Evolutionary conservation across 2,888 invertebrate species (phyloP).

Genomic region (Tuberolachnus salignus): DNA sequence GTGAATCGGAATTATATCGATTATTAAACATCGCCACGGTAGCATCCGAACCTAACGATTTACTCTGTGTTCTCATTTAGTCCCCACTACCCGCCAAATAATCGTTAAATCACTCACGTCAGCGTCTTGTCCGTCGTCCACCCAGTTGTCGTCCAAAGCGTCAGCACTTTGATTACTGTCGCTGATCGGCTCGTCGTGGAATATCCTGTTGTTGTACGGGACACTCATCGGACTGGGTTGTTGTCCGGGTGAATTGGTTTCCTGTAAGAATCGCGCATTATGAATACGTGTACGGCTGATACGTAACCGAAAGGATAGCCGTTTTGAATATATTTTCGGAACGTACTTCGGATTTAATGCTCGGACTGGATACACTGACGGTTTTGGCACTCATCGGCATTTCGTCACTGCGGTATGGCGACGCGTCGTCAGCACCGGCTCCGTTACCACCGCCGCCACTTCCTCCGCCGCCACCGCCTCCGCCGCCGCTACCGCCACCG

Average conservation of each 20-base stretch:
- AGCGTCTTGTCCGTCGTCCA: constrained; percentile 61
- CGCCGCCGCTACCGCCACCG: constrained; percentile 64
- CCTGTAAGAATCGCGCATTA: constrained; percentile 62
- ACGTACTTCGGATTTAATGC: constrained; percentile 80
- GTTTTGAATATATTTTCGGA: constrained; percentile 10
- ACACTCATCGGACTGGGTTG: constrained; percentile 69
- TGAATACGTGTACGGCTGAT: constrained; percentile 22
- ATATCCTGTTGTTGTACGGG: constrained; percentile 60
- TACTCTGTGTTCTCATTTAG: too few species aligned
- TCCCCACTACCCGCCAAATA: too few species aligned
- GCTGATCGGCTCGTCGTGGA: constrained; percentile 66
- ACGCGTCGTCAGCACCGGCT: constrained; percentile 64
- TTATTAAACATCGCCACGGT: not conserved
- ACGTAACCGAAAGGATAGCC: too few species aligned
- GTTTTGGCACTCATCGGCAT: constrained; percentile 72
- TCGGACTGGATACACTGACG: constrained; percentile 80
- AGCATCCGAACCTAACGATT: too few species aligned
- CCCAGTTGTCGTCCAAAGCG: constrained; percentile 61
- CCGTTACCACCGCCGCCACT: constrained; percentile 63
- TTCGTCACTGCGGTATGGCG: constrained; percentile 72
- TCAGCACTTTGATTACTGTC: constrained; percentile 62
- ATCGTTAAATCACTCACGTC: constrained; percentile 59
- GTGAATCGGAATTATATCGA: not conserved
- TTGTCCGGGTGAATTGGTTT: constrained; percentile 70
- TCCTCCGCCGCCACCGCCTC: constrained; percentile 64